These are phyloP conservation scores for Plemyria rubiginata DNA, from an alignment of 2,888 invertebrate species.

Conservation along the genomic window DNA sequence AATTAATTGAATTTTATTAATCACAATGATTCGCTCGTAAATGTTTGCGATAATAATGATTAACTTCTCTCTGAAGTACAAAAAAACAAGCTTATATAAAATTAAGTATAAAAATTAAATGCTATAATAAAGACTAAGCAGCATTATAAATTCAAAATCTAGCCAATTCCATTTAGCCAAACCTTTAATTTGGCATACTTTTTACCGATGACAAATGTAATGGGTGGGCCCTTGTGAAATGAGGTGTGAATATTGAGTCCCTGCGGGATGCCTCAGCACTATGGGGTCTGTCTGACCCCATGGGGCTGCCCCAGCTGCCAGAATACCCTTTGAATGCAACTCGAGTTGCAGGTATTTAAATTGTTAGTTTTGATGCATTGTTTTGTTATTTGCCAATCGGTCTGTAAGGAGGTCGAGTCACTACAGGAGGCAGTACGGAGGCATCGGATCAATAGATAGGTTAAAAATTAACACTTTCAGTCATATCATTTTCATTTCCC, in stretches of 20 bases:
- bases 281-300: slow-evolving; percentile 61
- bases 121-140: background rate
- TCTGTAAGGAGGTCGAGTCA: slow-evolving; percentile 16
- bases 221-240: slow-evolving; percentile 77
- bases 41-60: background rate
- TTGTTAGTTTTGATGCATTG: slow-evolving; percentile 55
- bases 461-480: background rate
- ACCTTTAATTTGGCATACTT: slow-evolving; percentile 62
- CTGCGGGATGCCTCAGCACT: slow-evolving; percentile 63
- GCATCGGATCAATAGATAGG: too few species aligned
- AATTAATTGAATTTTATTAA: too few species aligned
- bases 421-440: too few species aligned
- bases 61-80: too few species aligned
- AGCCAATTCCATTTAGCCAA: slow-evolving; percentile 59
- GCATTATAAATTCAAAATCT: slow-evolving; percentile 39
- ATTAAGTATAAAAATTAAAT: background rate
- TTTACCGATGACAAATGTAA: slow-evolving; percentile 70
- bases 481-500: too few species aligned
- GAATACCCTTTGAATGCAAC: slow-evolving; percentile 68
- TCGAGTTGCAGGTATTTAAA: slow-evolving; percentile 68
- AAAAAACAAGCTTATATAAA: too few species aligned
- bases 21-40: too few species aligned
- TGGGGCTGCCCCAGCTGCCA: slow-evolving; percentile 70
- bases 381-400: slow-evolving; percentile 40
- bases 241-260: slow-evolving; percentile 84